These are phyloP conservation scores for Nothoprocta pentlandii DNA, from an alignment of 2,113 vertebrate genomes.

Conservation along the genomic window DNA sequence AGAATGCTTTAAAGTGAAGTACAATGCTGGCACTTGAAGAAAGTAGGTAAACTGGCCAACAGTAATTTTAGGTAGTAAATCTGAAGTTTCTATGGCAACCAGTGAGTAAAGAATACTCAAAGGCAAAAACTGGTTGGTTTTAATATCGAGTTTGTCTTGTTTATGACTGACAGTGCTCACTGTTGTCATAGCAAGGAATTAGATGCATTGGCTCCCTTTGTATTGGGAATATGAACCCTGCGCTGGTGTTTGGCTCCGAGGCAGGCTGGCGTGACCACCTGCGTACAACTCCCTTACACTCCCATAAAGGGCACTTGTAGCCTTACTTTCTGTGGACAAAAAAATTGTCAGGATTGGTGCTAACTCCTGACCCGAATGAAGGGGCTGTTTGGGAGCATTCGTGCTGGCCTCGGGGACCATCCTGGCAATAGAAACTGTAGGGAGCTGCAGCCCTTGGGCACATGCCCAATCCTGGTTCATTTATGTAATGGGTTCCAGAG, in stretches of 20 bases:
- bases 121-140: constrained; percentile 32
- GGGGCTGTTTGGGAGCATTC: rapidly evolving
- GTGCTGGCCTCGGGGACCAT: not conserved
- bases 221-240: not conserved
- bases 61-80: constrained; percentile 46
- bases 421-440: not conserved
- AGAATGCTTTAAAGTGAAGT: not conserved
- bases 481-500: not conserved
- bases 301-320: rapidly evolving
- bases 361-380: not conserved
- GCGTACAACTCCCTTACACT: not conserved
- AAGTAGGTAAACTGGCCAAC: constrained; percentile 2
- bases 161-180: not conserved
- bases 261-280: not conserved
- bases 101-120: constrained; percentile 25
- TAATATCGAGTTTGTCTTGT: constrained; percentile 15
- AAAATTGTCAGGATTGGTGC: too few relatives aligned
- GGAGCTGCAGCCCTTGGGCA: not conserved
- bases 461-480: rapidly evolving
- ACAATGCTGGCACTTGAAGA: not conserved
- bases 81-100: constrained; percentile 43
- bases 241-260: not conserved
- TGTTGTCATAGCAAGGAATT: constrained; percentile 43
- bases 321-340: not conserved
- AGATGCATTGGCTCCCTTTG: not conserved